Percentiles rank a stretch among this genome's conserved stretches.
Conservation (phyloP, 2,113 vertebrate genomes). For the Sclerurus mexicanus region DNA sequence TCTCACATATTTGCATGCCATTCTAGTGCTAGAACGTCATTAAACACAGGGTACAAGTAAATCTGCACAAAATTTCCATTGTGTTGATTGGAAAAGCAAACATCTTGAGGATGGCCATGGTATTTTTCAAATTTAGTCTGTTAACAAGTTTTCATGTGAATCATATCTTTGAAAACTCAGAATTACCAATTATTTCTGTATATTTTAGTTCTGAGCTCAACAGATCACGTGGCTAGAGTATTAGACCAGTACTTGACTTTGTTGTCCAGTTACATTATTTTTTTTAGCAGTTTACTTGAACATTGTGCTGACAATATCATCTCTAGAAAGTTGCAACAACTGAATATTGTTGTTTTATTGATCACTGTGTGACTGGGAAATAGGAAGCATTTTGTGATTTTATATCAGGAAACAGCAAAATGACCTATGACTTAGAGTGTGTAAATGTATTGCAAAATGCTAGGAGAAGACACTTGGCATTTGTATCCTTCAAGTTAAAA, state of each 20-base stretch:
- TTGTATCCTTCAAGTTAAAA: neutral
- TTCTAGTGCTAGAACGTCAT: neutral
- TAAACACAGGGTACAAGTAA: neutral
- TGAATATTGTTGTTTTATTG: neutral
- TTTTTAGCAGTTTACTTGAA: neutral
- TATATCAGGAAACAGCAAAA: neutral
- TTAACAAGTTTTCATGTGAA: neutral
- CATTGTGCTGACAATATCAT: neutral
- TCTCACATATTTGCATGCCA: neutral
- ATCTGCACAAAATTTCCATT: neutral
- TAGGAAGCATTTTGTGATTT: neutral
- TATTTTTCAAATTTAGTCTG: neutral
- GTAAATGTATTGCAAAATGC: neutral
- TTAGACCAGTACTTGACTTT: neutral
- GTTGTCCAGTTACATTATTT: neutral
- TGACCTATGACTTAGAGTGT: rapidly evolving
- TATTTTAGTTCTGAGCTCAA: neutral
- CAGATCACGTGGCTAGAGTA: neutral
- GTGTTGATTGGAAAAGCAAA: neutral
- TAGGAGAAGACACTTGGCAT: neutral
- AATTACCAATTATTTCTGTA: neutral
- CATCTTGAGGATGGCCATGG: neutral
- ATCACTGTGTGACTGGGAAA: neutral
- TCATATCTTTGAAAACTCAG: neutral
- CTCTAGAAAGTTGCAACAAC: neutral